These are phyloP conservation scores for Numenius arquata DNA, from an alignment of 2,113 vertebrate genomes.

Conservation along the genomic window DNA sequence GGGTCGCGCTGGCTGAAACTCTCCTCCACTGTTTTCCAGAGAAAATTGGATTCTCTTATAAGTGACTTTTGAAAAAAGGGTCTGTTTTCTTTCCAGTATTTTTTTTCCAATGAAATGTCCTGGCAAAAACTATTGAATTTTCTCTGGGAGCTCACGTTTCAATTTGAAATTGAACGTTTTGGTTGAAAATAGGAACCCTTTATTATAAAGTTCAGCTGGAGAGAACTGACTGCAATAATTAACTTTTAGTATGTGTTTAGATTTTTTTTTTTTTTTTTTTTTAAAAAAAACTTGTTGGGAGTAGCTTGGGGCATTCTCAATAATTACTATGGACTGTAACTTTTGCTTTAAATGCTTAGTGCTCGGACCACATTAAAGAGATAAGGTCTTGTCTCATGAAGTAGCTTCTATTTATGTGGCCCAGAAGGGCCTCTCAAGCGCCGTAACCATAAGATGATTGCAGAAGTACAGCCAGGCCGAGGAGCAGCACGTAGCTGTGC, in stretches of 20 bases:
- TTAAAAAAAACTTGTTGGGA: neutral
- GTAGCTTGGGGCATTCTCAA: neutral
- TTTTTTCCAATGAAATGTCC: neutral
- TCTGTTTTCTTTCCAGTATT: neutral
- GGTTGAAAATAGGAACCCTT: neutral
- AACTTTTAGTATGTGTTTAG: neutral
- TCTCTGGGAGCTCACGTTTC: conserved; percentile 2
- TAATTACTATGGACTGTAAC: neutral
- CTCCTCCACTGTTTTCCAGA: neutral
- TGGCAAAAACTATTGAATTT: neutral
- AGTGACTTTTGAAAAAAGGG: neutral
- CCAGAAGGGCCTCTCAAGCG: neutral
- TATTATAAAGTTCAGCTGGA: neutral
- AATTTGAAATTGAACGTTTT: neutral
- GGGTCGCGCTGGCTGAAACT: neutral
- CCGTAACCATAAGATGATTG: neutral
- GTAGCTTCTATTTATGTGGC: neutral
- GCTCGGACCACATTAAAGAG: neutral
- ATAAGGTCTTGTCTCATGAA: neutral
- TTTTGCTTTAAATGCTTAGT: neutral
- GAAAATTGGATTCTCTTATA: neutral
- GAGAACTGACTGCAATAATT: neutral
- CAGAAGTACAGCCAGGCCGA: neutral
- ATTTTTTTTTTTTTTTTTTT: neutral
- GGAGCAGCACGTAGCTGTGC: neutral